Evolutionary conservation across 1,140 invertebrate species (phyloP).

Genomic region (Odontomachus brunneus): DNA sequence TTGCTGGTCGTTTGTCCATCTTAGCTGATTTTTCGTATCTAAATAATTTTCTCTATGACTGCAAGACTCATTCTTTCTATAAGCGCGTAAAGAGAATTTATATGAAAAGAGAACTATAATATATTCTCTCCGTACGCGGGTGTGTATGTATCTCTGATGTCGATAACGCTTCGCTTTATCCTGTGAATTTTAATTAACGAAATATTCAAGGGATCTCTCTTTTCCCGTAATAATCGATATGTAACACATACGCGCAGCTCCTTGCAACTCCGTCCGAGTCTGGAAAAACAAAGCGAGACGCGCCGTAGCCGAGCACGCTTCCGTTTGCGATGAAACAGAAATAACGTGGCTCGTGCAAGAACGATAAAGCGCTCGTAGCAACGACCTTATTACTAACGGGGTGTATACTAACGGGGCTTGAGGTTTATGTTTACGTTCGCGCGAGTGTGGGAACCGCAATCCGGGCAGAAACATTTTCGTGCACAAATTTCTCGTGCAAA

Average conservation of each 20-base stretch:
- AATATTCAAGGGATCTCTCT: not conserved
- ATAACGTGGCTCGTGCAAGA: constrained; percentile 27
- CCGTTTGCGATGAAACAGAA: constrained; percentile 54
- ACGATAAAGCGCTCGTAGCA: constrained; percentile 49
- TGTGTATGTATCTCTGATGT: too few species aligned
- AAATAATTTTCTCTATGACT: too few species aligned
- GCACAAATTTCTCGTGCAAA: constrained; percentile 24
- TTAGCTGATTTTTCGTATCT: too few species aligned
- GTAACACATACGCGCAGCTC: not conserved
- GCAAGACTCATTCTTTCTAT: too few species aligned
- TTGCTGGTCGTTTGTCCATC: too few species aligned
- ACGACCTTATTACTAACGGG: constrained; percentile 44
- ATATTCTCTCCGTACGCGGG: too few species aligned
- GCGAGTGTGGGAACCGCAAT: not conserved
- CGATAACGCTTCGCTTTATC: too few species aligned
- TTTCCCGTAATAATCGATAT: not conserved
- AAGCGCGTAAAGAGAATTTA: too few species aligned
- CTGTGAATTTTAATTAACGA: not conserved
- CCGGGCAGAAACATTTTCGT: not conserved
- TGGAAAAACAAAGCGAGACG: constrained; percentile 26
- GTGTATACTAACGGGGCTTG: not conserved
- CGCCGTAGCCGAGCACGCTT: constrained; percentile 29
- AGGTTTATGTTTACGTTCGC: constrained; percentile 9
- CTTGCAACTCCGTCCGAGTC: not conserved
- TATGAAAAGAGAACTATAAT: too few species aligned